A percentile compares a stretch with the other conserved stretches of the same genome.
Evolutionary conservation across 2,797 vertebrate species (phyloP).

Genomic region (Amblyraja radiata): DNA sequence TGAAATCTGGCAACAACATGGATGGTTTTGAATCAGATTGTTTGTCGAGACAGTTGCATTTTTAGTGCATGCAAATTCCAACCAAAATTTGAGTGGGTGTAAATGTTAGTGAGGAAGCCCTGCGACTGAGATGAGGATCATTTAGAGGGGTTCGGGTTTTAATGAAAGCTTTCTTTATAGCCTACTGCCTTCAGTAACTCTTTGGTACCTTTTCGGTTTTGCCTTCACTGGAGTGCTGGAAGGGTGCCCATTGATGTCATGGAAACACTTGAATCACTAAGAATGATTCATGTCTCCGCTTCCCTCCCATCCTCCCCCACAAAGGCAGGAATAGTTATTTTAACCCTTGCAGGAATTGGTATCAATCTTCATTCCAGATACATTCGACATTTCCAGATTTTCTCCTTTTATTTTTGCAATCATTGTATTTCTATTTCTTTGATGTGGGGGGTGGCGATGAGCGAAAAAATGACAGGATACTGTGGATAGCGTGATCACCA

Average conservation of each 20-base stretch:
- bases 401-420: neutral
- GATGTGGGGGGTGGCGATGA: neutral
- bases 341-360: slow-evolving; percentile 66
- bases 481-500: neutral
- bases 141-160: neutral
- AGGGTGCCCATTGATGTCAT: slow-evolving; percentile 92
- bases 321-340: slow-evolving; percentile 65
- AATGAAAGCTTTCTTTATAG: slow-evolving; percentile 42
- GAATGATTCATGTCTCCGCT: slow-evolving; percentile 89
- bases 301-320: slow-evolving; percentile 69
- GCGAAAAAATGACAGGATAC: neutral
- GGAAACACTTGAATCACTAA: slow-evolving; percentile 93
- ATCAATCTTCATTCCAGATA: neutral
- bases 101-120: neutral
- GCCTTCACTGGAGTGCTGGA: slow-evolving; percentile 86
- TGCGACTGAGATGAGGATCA: slow-evolving; percentile 1
- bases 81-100: neutral
- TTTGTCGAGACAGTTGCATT: neutral
- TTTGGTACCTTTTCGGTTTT: slow-evolving; percentile 78
- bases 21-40: neutral
- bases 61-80: neutral
- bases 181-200: slow-evolving; percentile 63
- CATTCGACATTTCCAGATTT: neutral
- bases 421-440: neutral
- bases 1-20: slow-evolving; percentile 21